These are phyloP conservation scores for Tinamus guttatus DNA, from an alignment of 2,113 vertebrate genomes.

Conservation along the genomic window DNA sequence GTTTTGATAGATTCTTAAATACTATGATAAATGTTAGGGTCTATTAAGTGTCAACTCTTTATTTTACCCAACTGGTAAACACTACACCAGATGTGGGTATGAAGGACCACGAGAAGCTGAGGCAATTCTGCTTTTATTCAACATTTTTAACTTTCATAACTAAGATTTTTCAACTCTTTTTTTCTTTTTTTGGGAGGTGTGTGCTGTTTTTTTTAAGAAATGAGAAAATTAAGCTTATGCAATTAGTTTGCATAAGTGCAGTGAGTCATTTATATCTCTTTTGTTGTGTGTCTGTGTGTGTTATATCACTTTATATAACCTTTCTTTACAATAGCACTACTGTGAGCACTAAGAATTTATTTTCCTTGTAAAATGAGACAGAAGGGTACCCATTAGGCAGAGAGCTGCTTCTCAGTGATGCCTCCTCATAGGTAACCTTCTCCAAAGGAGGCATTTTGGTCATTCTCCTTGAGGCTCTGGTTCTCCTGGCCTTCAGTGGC, in stretches of 20 bases:
- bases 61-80: conserved; percentile 34
- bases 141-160: conserved; percentile 57
- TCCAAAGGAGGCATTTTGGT: background rate
- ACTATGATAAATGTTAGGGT: conserved; percentile 42
- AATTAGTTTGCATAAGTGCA: conserved; percentile 72
- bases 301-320: conserved; percentile 56
- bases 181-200: background rate
- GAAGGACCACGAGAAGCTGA: conserved; percentile 36
- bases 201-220: conserved; percentile 34
- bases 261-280: conserved; percentile 70
- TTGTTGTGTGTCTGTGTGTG: conserved; percentile 24
- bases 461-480: background rate
- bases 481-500: background rate
- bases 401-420: background rate
- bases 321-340: conserved; percentile 34
- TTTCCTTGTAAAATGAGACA: background rate
- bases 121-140: conserved; percentile 70
- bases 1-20: conserved; percentile 44
- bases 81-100: conserved; percentile 51
- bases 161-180: conserved; percentile 31
- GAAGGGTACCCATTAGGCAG: background rate
- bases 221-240: conserved; percentile 69
- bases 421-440: background rate
- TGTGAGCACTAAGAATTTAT: conserved; percentile 25
- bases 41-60: conserved; percentile 57